phyloP scores from a whole-genome alignment of 2,113 vertebrate genomes.

The Collichthys lucidus region DNA sequence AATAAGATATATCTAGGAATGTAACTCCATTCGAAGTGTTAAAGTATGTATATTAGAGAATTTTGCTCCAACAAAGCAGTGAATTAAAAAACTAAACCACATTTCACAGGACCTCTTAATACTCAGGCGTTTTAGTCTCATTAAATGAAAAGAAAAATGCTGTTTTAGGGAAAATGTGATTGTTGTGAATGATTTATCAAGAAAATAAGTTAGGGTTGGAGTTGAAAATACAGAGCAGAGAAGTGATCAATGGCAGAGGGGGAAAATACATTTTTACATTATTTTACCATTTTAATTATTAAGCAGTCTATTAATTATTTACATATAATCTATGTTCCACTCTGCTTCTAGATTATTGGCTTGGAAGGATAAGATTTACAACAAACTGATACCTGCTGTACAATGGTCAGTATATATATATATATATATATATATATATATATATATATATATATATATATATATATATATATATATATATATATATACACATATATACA shows the following conservation, averaged over 20 bases:
- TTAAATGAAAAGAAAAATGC: constrained; percentile 3
- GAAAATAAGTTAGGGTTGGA: neutral
- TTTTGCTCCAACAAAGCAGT: neutral
- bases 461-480: neutral
- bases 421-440: neutral
- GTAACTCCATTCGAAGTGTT: neutral
- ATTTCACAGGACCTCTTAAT: neutral
- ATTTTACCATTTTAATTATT: constrained; percentile 11
- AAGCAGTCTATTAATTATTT: constrained; percentile 7
- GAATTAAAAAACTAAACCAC: neutral
- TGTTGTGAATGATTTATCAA: neutral
- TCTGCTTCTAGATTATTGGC: neutral
- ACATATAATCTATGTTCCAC: constrained; percentile 7
- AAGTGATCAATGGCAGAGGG: constrained; percentile 15
- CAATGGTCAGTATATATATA: neutral
- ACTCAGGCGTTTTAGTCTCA: neutral
- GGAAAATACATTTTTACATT: constrained; percentile 5
- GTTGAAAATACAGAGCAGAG: constrained; percentile 4
- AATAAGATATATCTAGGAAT: neutral
- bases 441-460: neutral
- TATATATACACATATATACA: too few relatives aligned
- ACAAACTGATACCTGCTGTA: neutral
- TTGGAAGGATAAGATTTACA: neutral
- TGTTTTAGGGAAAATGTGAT: neutral
- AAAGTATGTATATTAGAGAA: neutral